Conservation (phyloP, 2,797 vertebrate genomes). For the Brotula barbata region DNA sequence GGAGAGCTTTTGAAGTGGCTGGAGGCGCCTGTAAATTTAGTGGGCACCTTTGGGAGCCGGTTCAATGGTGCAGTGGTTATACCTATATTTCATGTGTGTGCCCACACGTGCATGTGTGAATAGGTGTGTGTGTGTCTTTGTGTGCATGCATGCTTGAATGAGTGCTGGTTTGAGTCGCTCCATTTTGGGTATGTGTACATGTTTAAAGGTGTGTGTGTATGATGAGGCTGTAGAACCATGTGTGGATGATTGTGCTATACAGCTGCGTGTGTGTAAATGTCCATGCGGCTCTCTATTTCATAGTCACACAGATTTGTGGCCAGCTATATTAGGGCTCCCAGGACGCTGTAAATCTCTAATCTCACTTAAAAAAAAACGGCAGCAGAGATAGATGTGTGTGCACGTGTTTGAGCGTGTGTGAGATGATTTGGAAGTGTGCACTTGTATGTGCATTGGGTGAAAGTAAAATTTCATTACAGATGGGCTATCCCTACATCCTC, state of each 20-base stretch:
- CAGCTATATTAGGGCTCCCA: conserved; percentile 86
- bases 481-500: not conserved
- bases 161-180: conserved; percentile 34
- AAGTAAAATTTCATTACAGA: conserved; percentile 53
- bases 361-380: conserved; percentile 51
- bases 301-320: conserved; percentile 89
- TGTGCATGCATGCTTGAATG: conserved; percentile 17
- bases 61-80: conserved; percentile 76
- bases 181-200: conserved; percentile 28
- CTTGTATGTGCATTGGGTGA: conserved; percentile 18
- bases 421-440: conserved; percentile 5
- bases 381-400: conserved; percentile 57
- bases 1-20: conserved; percentile 91
- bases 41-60: conserved; percentile 85
- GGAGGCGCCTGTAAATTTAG: conserved; percentile 93
- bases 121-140: conserved; percentile 18
- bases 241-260: not conserved
- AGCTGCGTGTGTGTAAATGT: conserved; percentile 30
- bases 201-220: conserved; percentile 20
- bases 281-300: conserved; percentile 80
- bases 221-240: not conserved
- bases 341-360: conserved; percentile 86
- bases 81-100: conserved; percentile 70
- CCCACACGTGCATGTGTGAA: conserved; percentile 7
- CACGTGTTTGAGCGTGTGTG: conserved; percentile 24